Conservation (phyloP, 2,888 invertebrate species). For the Melinaea marsaeus region DNA sequence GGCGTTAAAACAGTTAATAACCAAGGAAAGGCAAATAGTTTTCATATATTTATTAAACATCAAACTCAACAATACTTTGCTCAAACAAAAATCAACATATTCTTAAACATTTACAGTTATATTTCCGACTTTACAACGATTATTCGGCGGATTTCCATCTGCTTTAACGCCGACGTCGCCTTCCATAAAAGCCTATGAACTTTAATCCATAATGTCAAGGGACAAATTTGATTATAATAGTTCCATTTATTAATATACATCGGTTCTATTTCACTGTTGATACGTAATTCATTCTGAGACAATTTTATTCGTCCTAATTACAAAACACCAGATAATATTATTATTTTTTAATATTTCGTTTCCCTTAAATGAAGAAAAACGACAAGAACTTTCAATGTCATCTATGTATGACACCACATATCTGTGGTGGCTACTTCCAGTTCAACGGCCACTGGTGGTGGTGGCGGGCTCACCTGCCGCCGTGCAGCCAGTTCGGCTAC, state of each 20-base stretch:
- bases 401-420: conserved; percentile 56
- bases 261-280: too few relatives aligned
- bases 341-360: not conserved
- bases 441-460: conserved; percentile 65
- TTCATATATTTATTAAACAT: conserved; percentile 51
- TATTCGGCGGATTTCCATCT: conserved; percentile 20
- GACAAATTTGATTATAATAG: not conserved
- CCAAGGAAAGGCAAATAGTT: conserved; percentile 34
- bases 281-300: too few relatives aligned
- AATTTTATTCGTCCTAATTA: too few relatives aligned
- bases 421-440: conserved; percentile 70
- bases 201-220: not conserved
- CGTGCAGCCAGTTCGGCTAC: conserved; percentile 63
- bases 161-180: conserved; percentile 72
- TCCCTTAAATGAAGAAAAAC: not conserved
- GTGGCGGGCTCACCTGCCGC: conserved; percentile 44
- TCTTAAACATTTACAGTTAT: conserved; percentile 20
- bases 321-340: too few relatives aligned
- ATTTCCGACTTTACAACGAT: conserved; percentile 33
- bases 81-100: conserved; percentile 31
- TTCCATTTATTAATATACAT: too few relatives aligned
- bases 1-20: conserved; percentile 63
- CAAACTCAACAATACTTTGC: conserved; percentile 34
- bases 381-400: not conserved
- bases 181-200: conserved; percentile 28